A percentile compares a stretch with the other conserved stretches of the same genome.
These are phyloP conservation scores for Spilosoma lubricipeda DNA, from an alignment of 2,888 invertebrate species.

Conservation along the genomic window DNA sequence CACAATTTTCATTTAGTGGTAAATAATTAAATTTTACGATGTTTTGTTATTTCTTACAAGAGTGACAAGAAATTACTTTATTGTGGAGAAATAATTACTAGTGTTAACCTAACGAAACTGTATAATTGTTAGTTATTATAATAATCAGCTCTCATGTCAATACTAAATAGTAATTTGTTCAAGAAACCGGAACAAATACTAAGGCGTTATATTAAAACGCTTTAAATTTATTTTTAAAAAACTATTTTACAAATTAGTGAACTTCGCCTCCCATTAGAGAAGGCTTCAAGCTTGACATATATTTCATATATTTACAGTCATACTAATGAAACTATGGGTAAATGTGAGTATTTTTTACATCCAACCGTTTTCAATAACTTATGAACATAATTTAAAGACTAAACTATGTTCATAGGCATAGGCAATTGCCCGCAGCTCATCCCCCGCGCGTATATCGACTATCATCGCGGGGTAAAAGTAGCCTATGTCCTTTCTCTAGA, in stretches of 20 bases:
- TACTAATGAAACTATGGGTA: constrained; percentile 10
- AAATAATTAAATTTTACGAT: not conserved
- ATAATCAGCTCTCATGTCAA: constrained; percentile 32
- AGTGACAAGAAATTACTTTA: constrained; percentile 5
- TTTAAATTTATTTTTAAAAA: constrained; percentile 8
- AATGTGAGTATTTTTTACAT: not conserved
- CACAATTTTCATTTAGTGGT: not conserved
- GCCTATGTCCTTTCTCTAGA: no score
- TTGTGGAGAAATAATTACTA: not conserved
- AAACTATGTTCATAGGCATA: no score
- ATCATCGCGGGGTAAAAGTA: no score
- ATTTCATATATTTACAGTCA: not conserved
- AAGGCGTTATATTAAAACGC: constrained; percentile 23
- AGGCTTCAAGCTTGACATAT: not conserved
- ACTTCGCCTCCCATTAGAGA: not conserved
- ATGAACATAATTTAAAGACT: no score
- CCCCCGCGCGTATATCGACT: no score
- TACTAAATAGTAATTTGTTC: constrained; percentile 30
- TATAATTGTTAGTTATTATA: constrained; percentile 17
- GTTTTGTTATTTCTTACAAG: not conserved
- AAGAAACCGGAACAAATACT: constrained; percentile 27
- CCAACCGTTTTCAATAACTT: no score
- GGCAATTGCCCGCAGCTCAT: no score
- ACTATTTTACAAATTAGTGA: constrained; percentile 1
- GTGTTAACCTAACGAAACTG: constrained; percentile 14